phyloP scores from a whole-genome alignment of 2,113 vertebrate species.

The Balaenoptera acutorostrata region DNA sequence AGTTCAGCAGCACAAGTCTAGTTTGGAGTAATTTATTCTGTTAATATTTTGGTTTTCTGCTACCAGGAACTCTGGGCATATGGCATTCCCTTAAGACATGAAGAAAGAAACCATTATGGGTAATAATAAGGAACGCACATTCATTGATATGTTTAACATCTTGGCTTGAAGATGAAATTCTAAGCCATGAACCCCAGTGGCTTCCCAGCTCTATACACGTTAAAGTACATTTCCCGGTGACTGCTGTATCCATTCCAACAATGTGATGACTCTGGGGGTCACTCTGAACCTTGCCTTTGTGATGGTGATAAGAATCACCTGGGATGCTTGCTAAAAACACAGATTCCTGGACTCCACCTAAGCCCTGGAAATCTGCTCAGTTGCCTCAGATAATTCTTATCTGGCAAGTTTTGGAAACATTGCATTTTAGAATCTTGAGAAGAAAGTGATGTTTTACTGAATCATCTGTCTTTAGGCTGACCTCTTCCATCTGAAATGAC shows the following conservation, averaged over 20 bases:
- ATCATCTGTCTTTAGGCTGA: background rate
- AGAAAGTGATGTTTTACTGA: background rate
- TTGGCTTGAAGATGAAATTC: constrained; percentile 51
- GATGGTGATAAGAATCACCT: background rate
- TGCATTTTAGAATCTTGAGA: background rate
- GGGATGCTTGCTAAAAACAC: background rate
- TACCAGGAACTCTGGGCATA: constrained; percentile 57
- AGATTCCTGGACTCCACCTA: background rate
- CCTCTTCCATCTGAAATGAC: background rate
- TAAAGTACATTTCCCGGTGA: background rate
- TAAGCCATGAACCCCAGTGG: background rate
- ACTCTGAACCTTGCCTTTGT: background rate
- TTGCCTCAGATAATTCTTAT: constrained; percentile 14
- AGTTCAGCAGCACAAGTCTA: constrained; percentile 31
- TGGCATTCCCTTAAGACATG: constrained; percentile 57
- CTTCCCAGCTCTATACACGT: background rate
- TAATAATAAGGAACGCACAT: background rate
- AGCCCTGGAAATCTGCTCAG: background rate
- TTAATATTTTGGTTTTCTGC: constrained; percentile 54
- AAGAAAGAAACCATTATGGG: constrained; percentile 33
- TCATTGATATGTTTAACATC: constrained; percentile 41
- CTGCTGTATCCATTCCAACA: background rate
- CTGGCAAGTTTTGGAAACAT: background rate
- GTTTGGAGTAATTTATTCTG: constrained; percentile 64
- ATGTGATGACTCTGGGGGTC: background rate